phyloP scores from a whole-genome alignment of 2,113 vertebrate genomes.

The Passer montanus region DNA sequence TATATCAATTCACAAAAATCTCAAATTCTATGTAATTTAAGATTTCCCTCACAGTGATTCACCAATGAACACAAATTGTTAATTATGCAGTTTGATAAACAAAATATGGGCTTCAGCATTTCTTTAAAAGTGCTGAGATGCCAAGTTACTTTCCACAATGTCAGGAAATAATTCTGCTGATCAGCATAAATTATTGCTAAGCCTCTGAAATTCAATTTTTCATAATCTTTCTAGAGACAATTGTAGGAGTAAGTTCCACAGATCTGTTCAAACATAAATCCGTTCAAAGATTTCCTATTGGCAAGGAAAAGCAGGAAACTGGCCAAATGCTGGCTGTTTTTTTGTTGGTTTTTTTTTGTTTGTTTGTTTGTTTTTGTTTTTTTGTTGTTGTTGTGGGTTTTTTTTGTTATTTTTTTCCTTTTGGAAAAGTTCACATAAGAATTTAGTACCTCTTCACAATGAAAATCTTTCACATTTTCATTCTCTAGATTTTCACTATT shows the following conservation, averaged over 20 bases:
- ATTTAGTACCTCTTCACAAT: not conserved
- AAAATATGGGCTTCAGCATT: not conserved
- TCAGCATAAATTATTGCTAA: not conserved
- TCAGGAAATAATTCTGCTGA: not conserved
- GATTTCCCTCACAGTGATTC: not conserved
- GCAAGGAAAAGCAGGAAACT: not conserved
- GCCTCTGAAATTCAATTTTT: not conserved
- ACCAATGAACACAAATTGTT: not conserved
- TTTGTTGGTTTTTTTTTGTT: not conserved
- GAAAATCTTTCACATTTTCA: not conserved
- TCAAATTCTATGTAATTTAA: not conserved
- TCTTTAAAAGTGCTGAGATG: conserved; percentile 32
- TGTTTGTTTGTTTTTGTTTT: too few relatives aligned
- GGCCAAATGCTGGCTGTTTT: not conserved
- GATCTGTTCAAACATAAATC: not conserved
- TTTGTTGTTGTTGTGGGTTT: too few relatives aligned
- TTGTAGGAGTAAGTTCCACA: not conserved
- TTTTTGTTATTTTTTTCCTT: not conserved
- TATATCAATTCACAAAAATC: not conserved
- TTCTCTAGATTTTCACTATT: not conserved
- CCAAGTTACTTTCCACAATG: not conserved
- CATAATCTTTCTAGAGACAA: not conserved
- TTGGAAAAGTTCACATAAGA: not conserved
- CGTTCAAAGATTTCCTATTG: not conserved
- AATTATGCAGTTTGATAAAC: not conserved